phyloP scores from a whole-genome alignment of 1,140 invertebrate genomes.

The Charaxes varanes region DNA sequence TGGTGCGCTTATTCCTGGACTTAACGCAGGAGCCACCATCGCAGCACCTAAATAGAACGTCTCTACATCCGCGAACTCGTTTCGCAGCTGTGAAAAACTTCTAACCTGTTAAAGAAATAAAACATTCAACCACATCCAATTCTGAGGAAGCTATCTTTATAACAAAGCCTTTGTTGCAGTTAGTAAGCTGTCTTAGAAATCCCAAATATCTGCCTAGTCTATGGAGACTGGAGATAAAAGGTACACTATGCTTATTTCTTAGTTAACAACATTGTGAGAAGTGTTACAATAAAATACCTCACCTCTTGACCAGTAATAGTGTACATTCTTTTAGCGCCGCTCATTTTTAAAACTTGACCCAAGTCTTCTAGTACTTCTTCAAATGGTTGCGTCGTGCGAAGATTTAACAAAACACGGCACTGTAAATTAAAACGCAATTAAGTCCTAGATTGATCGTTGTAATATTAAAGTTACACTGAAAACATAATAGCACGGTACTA shows the following conservation, averaged over 20 bases:
- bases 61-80: conserved; percentile 92
- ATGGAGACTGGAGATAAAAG: no score
- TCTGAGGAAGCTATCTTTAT: no score
- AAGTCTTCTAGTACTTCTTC: conserved; percentile 96
- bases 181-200: no score
- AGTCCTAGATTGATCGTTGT: neutral
- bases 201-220: no score
- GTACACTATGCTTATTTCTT: no score
- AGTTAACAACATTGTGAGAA: neutral
- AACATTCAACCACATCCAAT: neutral
- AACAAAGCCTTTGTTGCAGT: no score
- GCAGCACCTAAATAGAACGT: conserved; percentile 89
- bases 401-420: conserved; percentile 92
- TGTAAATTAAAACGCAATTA: conserved; percentile 40
- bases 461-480: conserved; percentile 7
- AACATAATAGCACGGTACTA: conserved; percentile 5
- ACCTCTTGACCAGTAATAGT: conserved; percentile 93
- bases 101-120: conserved; percentile 77
- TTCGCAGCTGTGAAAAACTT: conserved; percentile 92
- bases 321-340: conserved; percentile 91
- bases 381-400: conserved; percentile 93
- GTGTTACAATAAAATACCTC: conserved; percentile 18
- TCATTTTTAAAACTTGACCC: conserved; percentile 93
- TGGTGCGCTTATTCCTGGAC: conserved; percentile 53
- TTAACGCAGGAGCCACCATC: conserved; percentile 54